Evolutionary conservation across 2,888 invertebrate species (phyloP), one percentile per base, ranked within the genome.

Genomic region (Eulithis prunata): DNA sequence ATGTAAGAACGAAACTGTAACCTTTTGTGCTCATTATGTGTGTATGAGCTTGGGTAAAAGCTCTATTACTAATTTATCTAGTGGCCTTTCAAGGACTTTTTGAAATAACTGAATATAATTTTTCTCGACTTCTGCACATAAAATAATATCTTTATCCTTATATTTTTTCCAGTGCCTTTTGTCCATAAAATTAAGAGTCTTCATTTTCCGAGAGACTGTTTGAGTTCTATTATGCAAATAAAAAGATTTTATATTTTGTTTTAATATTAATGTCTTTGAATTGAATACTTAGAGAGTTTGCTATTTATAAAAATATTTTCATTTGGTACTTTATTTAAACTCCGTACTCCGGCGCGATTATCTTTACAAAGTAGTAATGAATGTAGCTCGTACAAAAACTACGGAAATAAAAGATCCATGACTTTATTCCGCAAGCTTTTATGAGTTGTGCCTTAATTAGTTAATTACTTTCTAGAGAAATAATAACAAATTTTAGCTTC

Each of bases 361-460:
- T 54, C 58, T 47, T 64, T 54, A 43, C 13, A 57, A 63, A 21
- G 1, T 41, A 57, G 43, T 57, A 52, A 57, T 62, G 36, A 62
- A 53, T 57, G 28, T 47, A 57, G 21, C 46, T 57, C 46, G 43
- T 6, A 55, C 13, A 64, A 57, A 64, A 54, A 47, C 54, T 46
- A 41, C 10, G 2, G 5, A 14, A 58, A 53, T 21, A 53, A 38
- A 58, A 58, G 13, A 8, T 58, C 52, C 58, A 41, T 51, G 41
- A 41, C 59, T 59, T 59, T 59, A 52, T 58, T 58, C 28, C 43
- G 10, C 7, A 59, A 45, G 32, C 45, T 45, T 59, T 59, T 10
- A 52, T 8, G 21, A 52, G 21, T 13, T 28, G 13, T 21, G 43
- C 43, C 43, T n/a, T 59, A 59, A 51, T 51, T 51, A 58, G 41